Base-by-base conservation (phyloP, 2,113 vertebrate species). In the Daboia siamensis region DNA sequence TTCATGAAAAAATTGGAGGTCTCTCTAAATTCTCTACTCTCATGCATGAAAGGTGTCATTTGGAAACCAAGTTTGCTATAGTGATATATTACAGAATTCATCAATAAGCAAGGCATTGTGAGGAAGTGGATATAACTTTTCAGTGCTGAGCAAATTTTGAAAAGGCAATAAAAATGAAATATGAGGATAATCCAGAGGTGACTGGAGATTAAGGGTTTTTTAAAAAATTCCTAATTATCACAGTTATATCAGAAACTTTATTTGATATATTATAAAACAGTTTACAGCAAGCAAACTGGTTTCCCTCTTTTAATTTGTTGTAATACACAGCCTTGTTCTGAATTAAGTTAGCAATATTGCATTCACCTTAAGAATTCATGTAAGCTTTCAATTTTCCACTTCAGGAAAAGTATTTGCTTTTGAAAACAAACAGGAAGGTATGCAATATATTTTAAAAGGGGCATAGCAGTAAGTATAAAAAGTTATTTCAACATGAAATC, bases 361-460 rank as follows among this genome's bases (percentile, higher is more conserved):
- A 91, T 93, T 86, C 88, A 93, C 95, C 54, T 95, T 92, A 90
- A 94, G 97, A 96, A 96, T 92, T 90, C 85, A 92, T 93, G 95
- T 44, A 96, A 95, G 94, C 90, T 96, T 97, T 96, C 96, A 94
- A 97, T 96, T 95, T 97, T 95, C 96, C 93, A 97, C 92, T 96
- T 96, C 91, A 95, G 95, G 93, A 91, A 96, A 95, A 91, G 90
- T 4, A 0, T 92, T 95, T 88, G 95, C 95, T 51, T 17, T 54
- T 74, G 59, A 17, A 17, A 39, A 15, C 10, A 91, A 96, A 96
- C 96, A 95, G 93, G 96, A 96, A 97, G 91, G 93, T 97, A 95
- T 94, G 96, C 93, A 96, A 96, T 95, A 95, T 97, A 96, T 97
- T 97, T 97, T 97, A 98, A 95, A 97, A 97, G 96, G 26, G 48